Evolutionary conservation across 2,113 vertebrate species (phyloP).

Genomic region (Antigone vipio): DNA sequence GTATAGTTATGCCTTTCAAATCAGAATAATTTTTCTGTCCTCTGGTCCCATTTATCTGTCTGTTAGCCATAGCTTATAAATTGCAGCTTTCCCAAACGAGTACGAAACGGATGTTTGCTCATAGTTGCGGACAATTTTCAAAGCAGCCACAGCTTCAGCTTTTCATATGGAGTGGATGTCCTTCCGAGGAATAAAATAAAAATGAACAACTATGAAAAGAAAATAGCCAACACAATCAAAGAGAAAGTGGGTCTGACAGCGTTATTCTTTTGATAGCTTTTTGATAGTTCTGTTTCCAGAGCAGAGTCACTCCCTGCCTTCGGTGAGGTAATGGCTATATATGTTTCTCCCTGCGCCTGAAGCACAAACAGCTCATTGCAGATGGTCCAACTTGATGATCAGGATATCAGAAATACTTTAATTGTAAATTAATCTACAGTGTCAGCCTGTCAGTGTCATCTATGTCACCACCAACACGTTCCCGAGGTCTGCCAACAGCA

Average conservation of each 20-base stretch:
- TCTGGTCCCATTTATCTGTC: not conserved
- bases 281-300: not conserved
- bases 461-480: not conserved
- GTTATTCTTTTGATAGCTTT: not conserved
- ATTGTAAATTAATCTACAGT: slow-evolving; percentile 31
- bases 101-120: not conserved
- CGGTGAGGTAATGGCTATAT: not conserved
- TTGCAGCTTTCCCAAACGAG: not conserved
- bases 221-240: not conserved
- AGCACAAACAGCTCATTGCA: not conserved
- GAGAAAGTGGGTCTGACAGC: not conserved
- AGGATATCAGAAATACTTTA: not conserved
- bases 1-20: not conserved
- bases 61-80: not conserved
- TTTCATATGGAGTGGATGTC: not conserved
- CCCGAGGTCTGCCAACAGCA: not conserved
- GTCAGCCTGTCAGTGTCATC: slow-evolving; percentile 47
- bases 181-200: not conserved
- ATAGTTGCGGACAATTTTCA: not conserved
- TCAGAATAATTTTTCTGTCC: not conserved
- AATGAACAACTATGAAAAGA: not conserved
- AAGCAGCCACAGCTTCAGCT: not conserved
- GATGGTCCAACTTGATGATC: not conserved
- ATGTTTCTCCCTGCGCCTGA: not conserved
- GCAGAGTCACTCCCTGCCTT: not conserved